Base-by-base conservation (phyloP, 2,888 invertebrate species). In the Tipula confusa region DNA sequence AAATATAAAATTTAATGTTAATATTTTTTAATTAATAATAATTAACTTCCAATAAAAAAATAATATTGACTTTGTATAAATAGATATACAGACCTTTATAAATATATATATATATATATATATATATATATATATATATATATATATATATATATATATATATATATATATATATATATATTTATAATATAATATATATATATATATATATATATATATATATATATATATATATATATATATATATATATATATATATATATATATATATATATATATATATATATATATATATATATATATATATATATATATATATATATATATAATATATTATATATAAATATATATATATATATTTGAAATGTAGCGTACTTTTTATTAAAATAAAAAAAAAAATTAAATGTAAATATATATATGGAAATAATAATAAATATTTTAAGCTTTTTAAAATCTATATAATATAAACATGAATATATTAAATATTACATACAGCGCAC, bases 401-500 rank as follows among this genome's bases (percentile, higher is more conserved):
- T 64, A 2, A 24, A 24, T 64, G 64, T 64, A 64, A n/a, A n/a
- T 9, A 64, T 64, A 64, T 9, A 28, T 0, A 28, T 28, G 24
- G 11, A 79, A 24, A 79, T 28, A 79, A 28, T 79, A 13, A 13
- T 28, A 13, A 79, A 28, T 28, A 81, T 29, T 1, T 29, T 79
- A 79, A 79, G 79, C 79, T 11, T 18, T 64, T 11, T 64, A 64
- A 64, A 64, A 64, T 15, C 2, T 64, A 15, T n/a, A n/a, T n/a
- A 81, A 81, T 29, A 81, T 29, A 31, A n/a, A n/a, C n/a, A 80
- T 82, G 18, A 33, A 24, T 82, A n/a, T n/a, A 82, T 29, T 15
- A 13, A 80, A 29, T 36, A 33, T 82, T 33, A 82, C 18, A 15
- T 33, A 33, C 82, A 33, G 33, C 82, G 82, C 82, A 82, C 82